Evolutionary conservation across 2,113 vertebrate species (phyloP), one percentile per base, ranked within the genome.

Genomic region (Siniperca chuatsi): DNA sequence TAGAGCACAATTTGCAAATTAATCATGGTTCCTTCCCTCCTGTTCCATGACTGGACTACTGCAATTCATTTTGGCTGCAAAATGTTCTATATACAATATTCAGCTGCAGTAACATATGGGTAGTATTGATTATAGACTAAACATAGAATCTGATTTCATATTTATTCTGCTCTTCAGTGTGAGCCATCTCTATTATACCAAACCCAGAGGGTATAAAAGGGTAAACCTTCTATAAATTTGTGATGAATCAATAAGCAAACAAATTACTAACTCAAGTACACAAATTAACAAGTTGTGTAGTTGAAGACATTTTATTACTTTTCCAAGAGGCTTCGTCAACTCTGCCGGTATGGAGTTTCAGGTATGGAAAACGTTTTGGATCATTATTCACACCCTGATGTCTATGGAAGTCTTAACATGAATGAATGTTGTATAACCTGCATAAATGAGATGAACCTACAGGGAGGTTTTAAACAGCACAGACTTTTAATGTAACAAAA

Each of bases 1-100:
- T 70, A n/a, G 35, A 84, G 37, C 37, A 83, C 77, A 86, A 84
- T 83, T 79, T 80, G 42, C 50, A 76, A 88, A 46, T 44, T 82
- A 87, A 88, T 82, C 57, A 75, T 7, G 8, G 44, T 18, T 81
- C 20, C 13, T 67, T 64, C 60, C 66, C 71, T 46, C 15, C 10
- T 73, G 66, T 65, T 44, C 62, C 65, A 48, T 1, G 11, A 79
- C 46, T 57, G 18, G 46, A 68, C 66, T n/a, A 33, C 23, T 75
- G 74, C 78, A 89, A 88, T 88, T 75, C 21, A 81, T 75, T 84
- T 33, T 33, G 8, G 40, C 33, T 54, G 44, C 18, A 70, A 20
- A 25, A 76, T 35, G 66, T 37, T 66, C 15, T 57, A 62, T 10
- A 68, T 29, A 7, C 13, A 40, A 42, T 33, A 54, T 65, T 84